These are phyloP conservation scores for Nymphalis io DNA, from an alignment of 1,140 invertebrate genomes.

Conservation along the genomic window DNA sequence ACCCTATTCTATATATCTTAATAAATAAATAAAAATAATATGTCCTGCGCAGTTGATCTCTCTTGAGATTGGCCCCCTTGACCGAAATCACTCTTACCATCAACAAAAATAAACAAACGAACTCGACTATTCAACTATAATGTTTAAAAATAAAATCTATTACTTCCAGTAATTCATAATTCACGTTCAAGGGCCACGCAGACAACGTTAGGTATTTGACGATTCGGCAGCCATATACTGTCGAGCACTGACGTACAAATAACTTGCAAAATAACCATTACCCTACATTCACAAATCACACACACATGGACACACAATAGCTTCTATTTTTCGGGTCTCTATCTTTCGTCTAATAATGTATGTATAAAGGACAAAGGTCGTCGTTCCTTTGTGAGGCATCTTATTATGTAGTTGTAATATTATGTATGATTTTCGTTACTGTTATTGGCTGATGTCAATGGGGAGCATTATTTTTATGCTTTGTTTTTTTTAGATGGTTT, in stretches of 20 bases:
- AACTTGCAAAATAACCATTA: constrained; percentile 57
- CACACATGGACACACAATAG: constrained; percentile 40
- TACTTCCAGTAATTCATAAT: constrained; percentile 36
- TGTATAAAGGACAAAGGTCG: constrained; percentile 55
- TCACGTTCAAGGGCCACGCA: constrained; percentile 19
- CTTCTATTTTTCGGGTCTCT: constrained; percentile 45
- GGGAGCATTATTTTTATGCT: not conserved
- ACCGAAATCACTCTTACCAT: no score
- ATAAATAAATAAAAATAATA: no score
- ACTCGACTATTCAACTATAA: no score
- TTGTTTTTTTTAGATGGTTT: not conserved
- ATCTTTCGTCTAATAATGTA: constrained; percentile 51
- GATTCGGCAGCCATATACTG: constrained; percentile 42
- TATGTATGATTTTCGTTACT: constrained; percentile 31
- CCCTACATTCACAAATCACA: constrained; percentile 33
- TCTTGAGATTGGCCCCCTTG: no score
- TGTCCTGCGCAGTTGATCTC: no score
- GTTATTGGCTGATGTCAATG: constrained; percentile 20
- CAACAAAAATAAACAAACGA: no score
- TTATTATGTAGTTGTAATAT: constrained; percentile 38
- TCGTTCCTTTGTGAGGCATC: constrained; percentile 29
- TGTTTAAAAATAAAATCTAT: no score
- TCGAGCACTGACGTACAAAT: constrained; percentile 47
- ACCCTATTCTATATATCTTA: no score
- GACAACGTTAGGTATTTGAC: constrained; percentile 40